Evolutionary conservation across 2,797 vertebrate species (phyloP).

Genomic region (Emys orbicularis): DNA sequence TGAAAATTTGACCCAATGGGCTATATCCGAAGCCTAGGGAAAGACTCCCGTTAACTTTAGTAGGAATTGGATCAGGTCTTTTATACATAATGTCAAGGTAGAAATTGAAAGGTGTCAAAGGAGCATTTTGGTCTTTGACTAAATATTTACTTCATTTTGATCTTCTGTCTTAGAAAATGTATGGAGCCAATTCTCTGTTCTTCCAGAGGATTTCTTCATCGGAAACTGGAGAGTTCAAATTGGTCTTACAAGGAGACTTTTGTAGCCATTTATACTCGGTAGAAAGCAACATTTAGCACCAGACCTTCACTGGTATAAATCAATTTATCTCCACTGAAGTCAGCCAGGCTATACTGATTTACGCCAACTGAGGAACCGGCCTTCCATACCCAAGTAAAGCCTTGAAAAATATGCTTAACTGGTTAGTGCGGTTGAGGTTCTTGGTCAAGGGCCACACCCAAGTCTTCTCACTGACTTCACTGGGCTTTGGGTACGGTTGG

Average conservation of each 20-base stretch:
- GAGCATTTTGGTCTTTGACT: not conserved
- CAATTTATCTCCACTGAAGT: not conserved
- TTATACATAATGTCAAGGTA: not conserved
- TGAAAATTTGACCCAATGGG: not conserved
- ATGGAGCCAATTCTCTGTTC: not conserved
- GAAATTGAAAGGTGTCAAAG: not conserved
- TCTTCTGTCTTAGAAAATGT: not conserved
- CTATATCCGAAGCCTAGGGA: not conserved
- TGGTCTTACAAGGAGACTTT: not conserved
- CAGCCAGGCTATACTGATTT: not conserved
- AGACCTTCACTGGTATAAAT: not conserved
- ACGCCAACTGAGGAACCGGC: not conserved
- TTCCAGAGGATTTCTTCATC: not conserved
- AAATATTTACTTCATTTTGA: not conserved
- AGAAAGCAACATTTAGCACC: not conserved
- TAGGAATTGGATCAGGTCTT: not conserved
- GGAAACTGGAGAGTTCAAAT: not conserved
- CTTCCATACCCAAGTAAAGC: not conserved
- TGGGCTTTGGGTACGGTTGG: not conserved
- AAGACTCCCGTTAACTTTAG: not conserved
- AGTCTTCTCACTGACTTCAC: not conserved
- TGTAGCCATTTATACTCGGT: not conserved
- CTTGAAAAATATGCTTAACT: not conserved
- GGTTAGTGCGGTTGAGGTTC: not conserved
- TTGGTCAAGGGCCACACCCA: not conserved